Evolutionary conservation across 2,113 vertebrate species (phyloP).

Genomic region (Glaucidium brasilianum): DNA sequence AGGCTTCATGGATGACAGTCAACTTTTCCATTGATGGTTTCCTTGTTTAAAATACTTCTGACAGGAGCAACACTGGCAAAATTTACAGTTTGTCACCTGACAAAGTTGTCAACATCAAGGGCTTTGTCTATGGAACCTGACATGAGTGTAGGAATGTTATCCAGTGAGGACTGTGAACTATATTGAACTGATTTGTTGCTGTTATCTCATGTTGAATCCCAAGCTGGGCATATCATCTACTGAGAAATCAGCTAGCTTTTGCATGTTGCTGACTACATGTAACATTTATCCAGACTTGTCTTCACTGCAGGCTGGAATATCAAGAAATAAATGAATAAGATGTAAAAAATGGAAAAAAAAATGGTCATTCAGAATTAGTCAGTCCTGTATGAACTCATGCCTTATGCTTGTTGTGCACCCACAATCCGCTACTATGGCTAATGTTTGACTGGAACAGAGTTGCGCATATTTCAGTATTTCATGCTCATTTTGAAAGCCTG

Average conservation of each 20-base stretch:
- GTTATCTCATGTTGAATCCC: not conserved
- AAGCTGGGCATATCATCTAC: not conserved
- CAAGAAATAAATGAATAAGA: not conserved
- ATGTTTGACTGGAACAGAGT: not conserved
- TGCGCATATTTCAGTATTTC: not conserved
- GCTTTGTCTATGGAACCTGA: not conserved
- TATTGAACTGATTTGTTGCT: not conserved
- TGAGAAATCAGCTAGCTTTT: not conserved
- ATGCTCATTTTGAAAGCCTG: not conserved
- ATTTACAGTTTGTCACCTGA: slow-evolving; percentile 12
- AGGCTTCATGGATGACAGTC: not conserved
- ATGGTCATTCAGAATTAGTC: not conserved
- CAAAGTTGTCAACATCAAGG: not conserved
- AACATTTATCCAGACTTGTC: not conserved
- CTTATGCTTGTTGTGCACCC: not conserved
- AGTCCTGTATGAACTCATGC: not conserved
- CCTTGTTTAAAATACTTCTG: not conserved
- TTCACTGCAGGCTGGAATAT: not conserved
- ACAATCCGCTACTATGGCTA: not conserved
- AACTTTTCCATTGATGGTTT: not conserved
- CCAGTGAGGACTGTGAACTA: not conserved
- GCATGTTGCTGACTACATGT: not conserved
- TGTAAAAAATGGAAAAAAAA: not conserved
- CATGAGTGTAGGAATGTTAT: not conserved
- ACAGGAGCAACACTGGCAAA: not conserved